phyloP scores from a whole-genome alignment of 2,888 invertebrate species.

The Oligia latruncula region DNA sequence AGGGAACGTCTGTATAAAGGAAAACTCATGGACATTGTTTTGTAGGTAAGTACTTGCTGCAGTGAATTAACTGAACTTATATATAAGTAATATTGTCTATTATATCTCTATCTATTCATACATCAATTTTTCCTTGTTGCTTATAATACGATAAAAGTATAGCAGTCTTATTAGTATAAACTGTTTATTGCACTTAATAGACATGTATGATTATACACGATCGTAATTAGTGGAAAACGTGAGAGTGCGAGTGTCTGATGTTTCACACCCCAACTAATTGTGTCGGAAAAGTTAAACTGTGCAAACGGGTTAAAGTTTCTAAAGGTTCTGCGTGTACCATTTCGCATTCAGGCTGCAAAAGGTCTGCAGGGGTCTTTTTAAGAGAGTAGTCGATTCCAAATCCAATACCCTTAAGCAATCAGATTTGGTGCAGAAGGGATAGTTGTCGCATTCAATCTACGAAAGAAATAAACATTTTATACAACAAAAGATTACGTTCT shows the following conservation, averaged over 20 bases:
- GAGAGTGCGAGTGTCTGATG: neutral
- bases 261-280: conserved; percentile 16
- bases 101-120: neutral
- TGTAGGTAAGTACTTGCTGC: neutral
- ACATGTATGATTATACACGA: neutral
- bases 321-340: neutral
- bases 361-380: neutral
- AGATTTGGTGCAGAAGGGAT: neutral
- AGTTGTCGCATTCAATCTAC: neutral
- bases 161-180: neutral
- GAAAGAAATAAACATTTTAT: conserved; percentile 13
- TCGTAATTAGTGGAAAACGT: conserved; percentile 4
- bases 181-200: neutral
- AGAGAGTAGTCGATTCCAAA: conserved; percentile 20
- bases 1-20: no score
- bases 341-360: conserved; percentile 6
- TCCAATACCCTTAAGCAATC: neutral
- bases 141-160: neutral
- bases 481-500: neutral
- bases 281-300: conserved; percentile 4
- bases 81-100: neutral
- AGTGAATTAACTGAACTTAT: neutral
- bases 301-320: conserved; percentile 9
- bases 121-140: neutral
- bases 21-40: no score